A percentile compares a stretch with the other conserved stretches of the same genome.
These are phyloP conservation scores for Polypedilum vanderplanki DNA, from an alignment of 1,140 invertebrate species.

Conservation along the genomic window DNA sequence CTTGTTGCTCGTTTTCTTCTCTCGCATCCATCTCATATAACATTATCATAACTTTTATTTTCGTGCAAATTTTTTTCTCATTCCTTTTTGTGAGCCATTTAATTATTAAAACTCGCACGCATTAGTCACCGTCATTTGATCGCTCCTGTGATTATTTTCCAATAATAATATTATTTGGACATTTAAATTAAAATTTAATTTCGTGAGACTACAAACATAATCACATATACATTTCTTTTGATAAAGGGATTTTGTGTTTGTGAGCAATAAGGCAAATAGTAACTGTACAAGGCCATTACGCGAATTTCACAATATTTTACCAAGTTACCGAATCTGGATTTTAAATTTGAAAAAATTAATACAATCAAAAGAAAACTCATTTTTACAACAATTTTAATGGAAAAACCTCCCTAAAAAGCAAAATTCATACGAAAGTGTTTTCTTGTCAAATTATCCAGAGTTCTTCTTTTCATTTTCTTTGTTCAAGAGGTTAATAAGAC, in stretches of 20 bases:
- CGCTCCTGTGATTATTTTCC: too few species aligned
- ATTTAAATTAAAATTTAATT: background rate
- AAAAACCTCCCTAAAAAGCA: conserved; percentile 2
- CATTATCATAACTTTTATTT: conserved; percentile 10
- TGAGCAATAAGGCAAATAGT: background rate
- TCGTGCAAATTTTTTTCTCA: background rate
- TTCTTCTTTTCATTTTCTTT: background rate
- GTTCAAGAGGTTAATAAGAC: conserved; percentile 7
- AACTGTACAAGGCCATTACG: background rate
- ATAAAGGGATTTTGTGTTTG: background rate
- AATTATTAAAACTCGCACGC: background rate
- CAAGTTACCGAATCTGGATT: background rate
- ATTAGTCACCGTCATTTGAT: background rate
- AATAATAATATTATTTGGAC: background rate
- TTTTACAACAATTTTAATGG: background rate
- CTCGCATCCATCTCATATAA: background rate
- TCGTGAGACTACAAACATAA: background rate
- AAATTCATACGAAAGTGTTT: background rate
- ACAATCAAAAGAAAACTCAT: background rate
- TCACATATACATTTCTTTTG: background rate
- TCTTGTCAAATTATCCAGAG: background rate
- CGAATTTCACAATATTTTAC: background rate
- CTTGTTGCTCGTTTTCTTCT: background rate
- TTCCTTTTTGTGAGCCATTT: background rate
- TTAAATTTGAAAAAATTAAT: background rate